Evolutionary conservation across 2,113 vertebrate species (phyloP).

Genomic region (Lates calcarifer): DNA sequence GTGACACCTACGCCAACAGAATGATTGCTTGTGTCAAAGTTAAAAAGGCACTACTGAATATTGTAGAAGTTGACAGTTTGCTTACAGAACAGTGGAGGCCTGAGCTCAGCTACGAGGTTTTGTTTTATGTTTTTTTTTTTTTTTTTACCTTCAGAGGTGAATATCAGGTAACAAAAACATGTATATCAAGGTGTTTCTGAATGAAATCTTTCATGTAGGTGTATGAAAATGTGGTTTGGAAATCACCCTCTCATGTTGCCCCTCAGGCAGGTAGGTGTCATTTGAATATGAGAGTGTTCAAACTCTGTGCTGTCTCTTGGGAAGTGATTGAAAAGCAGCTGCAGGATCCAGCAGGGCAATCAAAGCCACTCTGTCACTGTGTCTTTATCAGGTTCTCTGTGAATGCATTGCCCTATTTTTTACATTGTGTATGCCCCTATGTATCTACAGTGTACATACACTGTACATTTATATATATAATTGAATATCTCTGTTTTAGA

Average conservation of each 20-base stretch:
- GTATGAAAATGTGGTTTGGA: conserved; percentile 22
- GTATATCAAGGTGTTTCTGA: background rate
- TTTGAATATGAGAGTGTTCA: conserved; percentile 11
- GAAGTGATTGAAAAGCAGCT: conserved; percentile 24
- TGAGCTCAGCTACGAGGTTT: background rate
- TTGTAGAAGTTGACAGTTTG: conserved; percentile 16
- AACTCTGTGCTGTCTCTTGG: conserved; percentile 20
- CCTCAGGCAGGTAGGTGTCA: background rate
- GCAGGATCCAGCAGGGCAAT: conserved; percentile 15
- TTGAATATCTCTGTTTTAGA: background rate
- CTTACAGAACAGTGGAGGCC: background rate
- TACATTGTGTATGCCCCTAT: background rate
- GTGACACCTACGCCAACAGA: conserved; percentile 19
- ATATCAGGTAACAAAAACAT: background rate
- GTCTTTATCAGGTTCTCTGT: conserved; percentile 42
- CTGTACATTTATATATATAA: background rate
- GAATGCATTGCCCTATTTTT: conserved; percentile 27
- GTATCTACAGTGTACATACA: background rate
- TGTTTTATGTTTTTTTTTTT: background rate
- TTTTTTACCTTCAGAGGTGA: background rate
- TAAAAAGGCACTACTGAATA: conserved; percentile 21
- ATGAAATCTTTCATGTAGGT: background rate
- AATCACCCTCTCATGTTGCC: conserved; percentile 12
- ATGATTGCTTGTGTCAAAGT: conserved; percentile 19
- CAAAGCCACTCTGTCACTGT: conserved; percentile 42